Percentiles rank a stretch among this genome's conserved stretches.
phyloP scores from a whole-genome alignment of 1,140 invertebrate genomes.

The Frieseomelitta varia region DNA sequence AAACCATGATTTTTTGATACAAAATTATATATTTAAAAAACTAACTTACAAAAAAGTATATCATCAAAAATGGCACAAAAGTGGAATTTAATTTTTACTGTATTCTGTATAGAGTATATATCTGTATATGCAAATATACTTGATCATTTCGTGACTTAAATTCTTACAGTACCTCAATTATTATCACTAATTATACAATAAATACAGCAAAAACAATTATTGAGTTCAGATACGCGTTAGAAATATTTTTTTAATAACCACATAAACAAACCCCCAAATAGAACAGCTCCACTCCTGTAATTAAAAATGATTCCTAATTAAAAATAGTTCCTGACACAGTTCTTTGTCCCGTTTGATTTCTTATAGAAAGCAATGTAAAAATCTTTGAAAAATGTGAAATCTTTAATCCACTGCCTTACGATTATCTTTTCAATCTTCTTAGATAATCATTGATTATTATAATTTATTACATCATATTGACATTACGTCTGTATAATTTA shows the following conservation, averaged over 20 bases:
- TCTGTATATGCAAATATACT: no score
- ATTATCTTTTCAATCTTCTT: no score
- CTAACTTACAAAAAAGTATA: not conserved
- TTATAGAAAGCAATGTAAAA: not conserved
- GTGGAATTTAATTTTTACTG: not conserved
- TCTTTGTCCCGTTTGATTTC: no score
- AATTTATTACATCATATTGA: no score
- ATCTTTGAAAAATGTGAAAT: not conserved
- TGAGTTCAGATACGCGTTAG: not conserved
- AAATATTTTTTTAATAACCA: constrained; percentile 46
- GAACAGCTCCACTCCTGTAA: constrained; percentile 52
- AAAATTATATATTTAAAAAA: not conserved
- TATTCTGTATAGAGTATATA: not conserved
- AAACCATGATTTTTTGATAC: not conserved
- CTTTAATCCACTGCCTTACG: not conserved
- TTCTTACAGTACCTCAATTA: no score
- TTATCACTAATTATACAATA: no score
- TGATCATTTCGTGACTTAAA: no score
- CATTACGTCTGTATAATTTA: no score
- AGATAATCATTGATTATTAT: no score
- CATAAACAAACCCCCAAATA: constrained; percentile 51
- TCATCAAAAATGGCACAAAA: not conserved
- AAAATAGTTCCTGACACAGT: not conserved
- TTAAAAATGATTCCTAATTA: constrained; percentile 36
- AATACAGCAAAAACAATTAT: no score